Evolutionary conservation across 2,888 invertebrate genomes (phyloP).

Genomic region (Spatulosminthurus flaviceps): DNA sequence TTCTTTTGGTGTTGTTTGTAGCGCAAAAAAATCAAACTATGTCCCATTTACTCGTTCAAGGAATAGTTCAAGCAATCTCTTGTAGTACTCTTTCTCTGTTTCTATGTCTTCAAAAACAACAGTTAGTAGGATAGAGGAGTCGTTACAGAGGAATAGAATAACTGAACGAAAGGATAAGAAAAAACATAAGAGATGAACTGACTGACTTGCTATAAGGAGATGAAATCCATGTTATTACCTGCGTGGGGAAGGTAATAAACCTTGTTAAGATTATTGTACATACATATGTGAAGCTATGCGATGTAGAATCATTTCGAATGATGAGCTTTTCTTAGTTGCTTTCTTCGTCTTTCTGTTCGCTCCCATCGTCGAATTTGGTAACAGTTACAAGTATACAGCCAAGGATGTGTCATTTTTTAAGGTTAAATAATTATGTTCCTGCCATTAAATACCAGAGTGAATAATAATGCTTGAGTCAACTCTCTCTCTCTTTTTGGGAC

Average conservation of each 20-base stretch:
- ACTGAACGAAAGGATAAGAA: background rate
- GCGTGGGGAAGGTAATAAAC: slow-evolving; percentile 2
- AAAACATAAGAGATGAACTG: background rate
- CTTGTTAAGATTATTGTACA: background rate
- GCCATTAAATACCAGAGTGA: slow-evolving; percentile 10
- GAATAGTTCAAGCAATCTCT: background rate
- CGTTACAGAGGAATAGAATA: background rate
- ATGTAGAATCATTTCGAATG: background rate
- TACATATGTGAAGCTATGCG: background rate
- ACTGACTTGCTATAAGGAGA: background rate
- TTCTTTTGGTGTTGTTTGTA: background rate
- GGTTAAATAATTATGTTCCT: slow-evolving; percentile 10
- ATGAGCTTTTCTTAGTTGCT: background rate
- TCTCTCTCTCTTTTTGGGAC: too few relatives aligned
- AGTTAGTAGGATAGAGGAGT: background rate
- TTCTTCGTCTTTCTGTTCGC: background rate
- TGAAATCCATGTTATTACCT: slow-evolving; percentile 18
- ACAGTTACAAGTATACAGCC: background rate
- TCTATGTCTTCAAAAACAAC: background rate
- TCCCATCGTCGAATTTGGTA: background rate
- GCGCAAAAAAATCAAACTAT: background rate
- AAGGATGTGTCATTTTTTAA: slow-evolving; percentile 13
- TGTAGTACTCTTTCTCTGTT: background rate
- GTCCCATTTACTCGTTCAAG: background rate
- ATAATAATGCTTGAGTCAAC: slow-evolving; percentile 5